Evolutionary conservation across 2,888 invertebrate species (phyloP), one percentile per base, ranked within the genome.

Genomic region (Entomobrya proxima): DNA sequence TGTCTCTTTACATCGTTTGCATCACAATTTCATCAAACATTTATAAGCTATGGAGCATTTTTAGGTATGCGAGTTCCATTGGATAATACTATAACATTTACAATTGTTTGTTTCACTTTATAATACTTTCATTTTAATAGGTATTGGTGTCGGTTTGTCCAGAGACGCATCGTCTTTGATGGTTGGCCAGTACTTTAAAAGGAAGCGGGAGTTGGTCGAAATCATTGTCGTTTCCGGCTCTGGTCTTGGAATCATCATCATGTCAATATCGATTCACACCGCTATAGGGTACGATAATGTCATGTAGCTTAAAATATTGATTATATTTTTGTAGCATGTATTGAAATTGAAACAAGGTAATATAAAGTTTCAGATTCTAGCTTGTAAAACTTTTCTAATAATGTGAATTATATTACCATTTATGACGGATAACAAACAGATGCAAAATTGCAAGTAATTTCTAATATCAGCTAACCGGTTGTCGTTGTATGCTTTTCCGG

Each of bases 151-250:
- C 79, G 96, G 96, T 50, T 94, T 97, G 92, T 96, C 96, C 6
- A 92, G 96, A 88, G 96, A 96, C 92, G 96, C 96, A 91, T 96
- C 96, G 27, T 96, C 96, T 55, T 92, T 97, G 90, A 97, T 97
- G 96, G 96, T 97, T 87, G 97, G 96, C 52, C 96, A 96, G 92
- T 97, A 97, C 93, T 97, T 97, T 94, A 96, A 96, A 91, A 92
- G 96, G 88, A 93, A 95, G 90, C 93, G 97, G 86, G 97, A 97
- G 92, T 93, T 96, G 90, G 96, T 97, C 75, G 97, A 97, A 92
- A 96, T 97, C 91, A 95, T 97, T 92, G 95, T 97, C 89, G 95
- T 96, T 77, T 95, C 96, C 89, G 96, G 96, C 90, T 96, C 96
- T 91, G 97, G 97, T 2, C 93, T 96, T 64, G 97, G 97, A 85